These are phyloP conservation scores for Pycnomerus fuliginosus DNA, from an alignment of 2,888 invertebrate genomes.

Conservation along the genomic window DNA sequence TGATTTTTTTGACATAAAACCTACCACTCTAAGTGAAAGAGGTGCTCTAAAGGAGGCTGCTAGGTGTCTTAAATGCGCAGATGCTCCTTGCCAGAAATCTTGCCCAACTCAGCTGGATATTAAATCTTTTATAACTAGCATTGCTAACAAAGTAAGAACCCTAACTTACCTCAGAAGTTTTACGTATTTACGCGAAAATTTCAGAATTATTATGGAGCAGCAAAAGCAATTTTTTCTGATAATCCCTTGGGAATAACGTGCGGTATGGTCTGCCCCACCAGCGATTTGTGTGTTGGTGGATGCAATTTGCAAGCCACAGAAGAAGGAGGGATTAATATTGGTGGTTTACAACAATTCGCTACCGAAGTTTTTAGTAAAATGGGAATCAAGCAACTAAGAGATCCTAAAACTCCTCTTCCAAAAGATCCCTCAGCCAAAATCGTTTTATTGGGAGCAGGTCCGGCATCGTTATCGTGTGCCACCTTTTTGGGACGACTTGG, in stretches of 20 bases:
- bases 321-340: slow-evolving; percentile 98
- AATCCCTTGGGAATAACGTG: slow-evolving; percentile 95
- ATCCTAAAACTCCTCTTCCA: slow-evolving; percentile 65
- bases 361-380: slow-evolving; percentile 95
- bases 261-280: slow-evolving; percentile 99
- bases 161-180: background rate
- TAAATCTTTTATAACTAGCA: slow-evolving; percentile 95
- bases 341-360: slow-evolving; percentile 96
- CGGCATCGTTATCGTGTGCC: slow-evolving; percentile 94
- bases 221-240: slow-evolving; percentile 93
- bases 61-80: slow-evolving; percentile 88
- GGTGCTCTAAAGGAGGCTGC: slow-evolving; percentile 89
- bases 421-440: slow-evolving; percentile 68
- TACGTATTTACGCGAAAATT: slow-evolving; percentile 27
- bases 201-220: slow-evolving; percentile 96
- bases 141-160: slow-evolving; percentile 79
- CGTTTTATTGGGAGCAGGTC: slow-evolving; percentile 91
- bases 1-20: slow-evolving; percentile 96
- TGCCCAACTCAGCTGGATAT: slow-evolving; percentile 98
- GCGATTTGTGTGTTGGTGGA: slow-evolving; percentile 96
- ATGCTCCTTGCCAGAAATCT: slow-evolving; percentile 97
- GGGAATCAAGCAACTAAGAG: slow-evolving; percentile 84
- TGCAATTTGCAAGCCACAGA: slow-evolving; percentile 96
- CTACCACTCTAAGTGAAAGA: slow-evolving; percentile 93
- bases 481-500: slow-evolving; percentile 93